Base-by-base conservation (phyloP, 2,797 vertebrate genomes). In the Lutjanus campechanus region DNA sequence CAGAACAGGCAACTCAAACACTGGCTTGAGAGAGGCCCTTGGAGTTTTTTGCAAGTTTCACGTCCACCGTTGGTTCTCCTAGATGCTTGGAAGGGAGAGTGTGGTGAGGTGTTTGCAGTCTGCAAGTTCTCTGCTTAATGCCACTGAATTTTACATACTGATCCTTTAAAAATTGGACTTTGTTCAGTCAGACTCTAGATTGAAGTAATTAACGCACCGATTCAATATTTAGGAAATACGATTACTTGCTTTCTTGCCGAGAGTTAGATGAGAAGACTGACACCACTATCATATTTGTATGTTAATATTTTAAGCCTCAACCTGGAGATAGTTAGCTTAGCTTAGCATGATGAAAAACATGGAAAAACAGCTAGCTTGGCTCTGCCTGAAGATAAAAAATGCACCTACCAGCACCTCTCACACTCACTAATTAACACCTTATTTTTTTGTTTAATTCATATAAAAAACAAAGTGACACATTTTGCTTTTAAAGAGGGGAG, bases 401-500 rank as follows among this genome's bases (percentile, higher is more conserved):
- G 25, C 4, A 9, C 3, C 11, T 11, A 11, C 50, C n/a, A 15
- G 15, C 25, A 60, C 41, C 22, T 51, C 19, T 25, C 11, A 60
- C 66, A 8, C 16, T 44, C 73, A 11, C 8, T 51, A 59, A 55
- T 70, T 15, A 65, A 17, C 19, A 55, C 4, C n/a, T 46, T 19
- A 10, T 56, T 36, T 9, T 60, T 40, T 22, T 58, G 59, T 87
- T 54, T 73, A 40, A 59, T 65, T n/a, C 22, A 6, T 64, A 22
- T 36, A 41, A 16, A 53, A 67, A 47, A 9, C 8, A 13, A 53
- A 46, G 49, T 16, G 12, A 29, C 12, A 43, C 40, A 7, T 20
- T 49, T 25, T 46, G 44, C 8, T 64, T 84, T 79, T 63, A 58
- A 67, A 36, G 67, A 25, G 8, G 49, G 55, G 29, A 78, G 61